Base-by-base conservation (phyloP, 2,888 invertebrate species). In the Macrosiphum euphorbiae region DNA sequence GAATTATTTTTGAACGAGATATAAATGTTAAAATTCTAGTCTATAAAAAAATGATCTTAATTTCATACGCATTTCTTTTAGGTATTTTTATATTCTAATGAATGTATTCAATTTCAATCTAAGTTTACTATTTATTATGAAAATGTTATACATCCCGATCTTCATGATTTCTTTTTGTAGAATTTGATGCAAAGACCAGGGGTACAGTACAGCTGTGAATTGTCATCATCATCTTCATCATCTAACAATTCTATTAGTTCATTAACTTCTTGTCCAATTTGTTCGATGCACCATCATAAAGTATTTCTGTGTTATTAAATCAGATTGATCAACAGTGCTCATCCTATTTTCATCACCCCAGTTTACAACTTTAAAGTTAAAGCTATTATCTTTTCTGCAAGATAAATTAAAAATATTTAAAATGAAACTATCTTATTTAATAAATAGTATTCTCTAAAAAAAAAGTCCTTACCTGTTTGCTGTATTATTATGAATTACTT, bases 361-460 rank as follows among this genome's bases (percentile, higher is more conserved):
- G 67, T 94, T 94, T 1, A 94, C 90, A 90, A 94, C 94, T 41
- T 94, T 94, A 10, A 86, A 90, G 8, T 94, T 94, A 61, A 94
- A 94, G 52, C 67, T 86, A 61, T 94, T 86, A 47, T 90, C 86
- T 94, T 85, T 90, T 52, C 90, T 94, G 20, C 47, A 84, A 92
- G 2, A 67, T 28, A 92, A 50, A 84, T n/a, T 50, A 20, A 91
- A 87, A 92, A 50, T 41, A 20, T 41, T 61, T 20, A 67, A 67
- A 78, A 78, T 78, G 20, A 7, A 47, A 47, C 47, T 20, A 92
- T 47, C 41, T 55, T 35, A 26, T 44, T 55, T 84, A 41, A 47
- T 28, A 52, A 78, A 50, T 90, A 10, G 67, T 52, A 50, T 78
- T 20, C 20, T 84, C 26, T 47, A 47, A 47, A 90, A 35, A 85